Conservation (phyloP, 2,888 invertebrate genomes). For the Seladonia tumulorum region DNA sequence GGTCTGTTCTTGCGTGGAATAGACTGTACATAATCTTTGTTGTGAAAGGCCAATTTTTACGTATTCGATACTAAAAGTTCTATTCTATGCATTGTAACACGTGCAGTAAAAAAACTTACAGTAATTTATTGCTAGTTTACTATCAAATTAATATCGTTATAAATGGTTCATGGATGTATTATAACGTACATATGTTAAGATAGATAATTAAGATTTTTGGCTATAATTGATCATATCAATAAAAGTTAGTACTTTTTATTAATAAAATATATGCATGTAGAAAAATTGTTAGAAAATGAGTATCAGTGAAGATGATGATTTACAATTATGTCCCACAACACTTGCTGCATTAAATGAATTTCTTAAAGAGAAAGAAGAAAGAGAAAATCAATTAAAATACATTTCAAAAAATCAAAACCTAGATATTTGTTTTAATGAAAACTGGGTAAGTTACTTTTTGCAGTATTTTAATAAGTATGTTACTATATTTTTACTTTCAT, state of each 20-base stretch:
- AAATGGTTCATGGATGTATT: not conserved
- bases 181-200: too few relatives aligned
- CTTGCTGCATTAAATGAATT: constrained; percentile 92
- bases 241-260: not conserved
- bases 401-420: constrained; percentile 76
- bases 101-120: not conserved
- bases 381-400: constrained; percentile 86
- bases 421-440: constrained; percentile 89
- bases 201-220: too few relatives aligned
- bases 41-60: constrained; percentile 1
- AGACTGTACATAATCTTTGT: not conserved
- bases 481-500: not conserved
- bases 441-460: constrained; percentile 88
- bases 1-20: too few relatives aligned
- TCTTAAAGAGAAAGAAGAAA: constrained; percentile 89
- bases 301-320: constrained; percentile 85
- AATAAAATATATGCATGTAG: constrained; percentile 15
- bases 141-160: not conserved
- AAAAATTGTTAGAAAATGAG: constrained; percentile 65
- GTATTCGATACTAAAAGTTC: not conserved
- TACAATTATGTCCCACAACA: constrained; percentile 89
- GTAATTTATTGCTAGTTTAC: not conserved
- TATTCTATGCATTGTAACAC: not conserved
- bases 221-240: not conserved
- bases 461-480: not conserved